Evolutionary conservation across 2,888 invertebrate species (phyloP), one percentile per base, ranked within the genome.

Genomic region (Gnatocerus cornutus): DNA sequence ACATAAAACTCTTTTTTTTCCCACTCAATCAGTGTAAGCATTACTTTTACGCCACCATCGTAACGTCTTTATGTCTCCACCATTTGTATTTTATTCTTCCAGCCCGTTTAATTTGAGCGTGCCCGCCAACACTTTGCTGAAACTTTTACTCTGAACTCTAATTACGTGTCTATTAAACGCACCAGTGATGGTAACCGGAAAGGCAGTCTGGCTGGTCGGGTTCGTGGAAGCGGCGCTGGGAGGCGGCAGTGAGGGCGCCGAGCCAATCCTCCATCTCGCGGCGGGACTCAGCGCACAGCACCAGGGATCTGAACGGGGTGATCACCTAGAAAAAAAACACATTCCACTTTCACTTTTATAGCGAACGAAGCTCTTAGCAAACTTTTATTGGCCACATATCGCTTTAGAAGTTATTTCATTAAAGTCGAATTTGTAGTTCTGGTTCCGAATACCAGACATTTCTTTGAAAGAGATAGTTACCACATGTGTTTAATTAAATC

Each of bases 221-320:
- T 85, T 82, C 87, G 78, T 86, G 85, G 75, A 86, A 83, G 70
- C 84, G 86, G 73, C 84, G 84, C 71, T 87, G 87, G 30, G 89
- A 87, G 29, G 93, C 92, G 78, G 92, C 91, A 82, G 94, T 93
- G 62, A 96, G 86, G 21, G 94, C 93, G 59, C 91, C 89, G 72
- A 96, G 89, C 97, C 96, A 97, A 80, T 94, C 92, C 86, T 97
- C 97, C 97, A 97, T 97, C 82, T 96, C 95, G 83, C 90, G 88
- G 77, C 94, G 89, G 56, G 89, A 91, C 80, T 95, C 94, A 30
- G 93, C 92, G 82, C 92, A 92, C 83, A 94, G 87, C 78, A 94
- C 92, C 79, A 94, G 85, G 73, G 92, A 92, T 77, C 93, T 89
- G 79, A 91, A 91, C 14, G 93, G 90, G 81, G 93, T 93, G 86